Percentiles rank a stretch among this genome's conserved stretches.
Conservation (phyloP, 2,797 vertebrate genomes). For the Rhabdophis nuchalis region DNA sequence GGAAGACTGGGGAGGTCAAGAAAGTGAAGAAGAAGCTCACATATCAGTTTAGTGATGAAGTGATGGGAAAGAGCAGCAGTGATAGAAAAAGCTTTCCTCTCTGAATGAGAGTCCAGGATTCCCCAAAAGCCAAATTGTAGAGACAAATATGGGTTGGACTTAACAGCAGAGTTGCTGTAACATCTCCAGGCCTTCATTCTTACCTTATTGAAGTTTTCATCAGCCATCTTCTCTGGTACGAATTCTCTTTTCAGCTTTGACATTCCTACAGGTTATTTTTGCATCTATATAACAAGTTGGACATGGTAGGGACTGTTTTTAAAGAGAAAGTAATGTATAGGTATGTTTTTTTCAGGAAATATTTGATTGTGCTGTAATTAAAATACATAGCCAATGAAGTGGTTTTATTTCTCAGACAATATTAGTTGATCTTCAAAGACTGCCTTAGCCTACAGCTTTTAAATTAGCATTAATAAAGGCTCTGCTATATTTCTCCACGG, state of each 20-base stretch:
- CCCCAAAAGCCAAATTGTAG: slow-evolving; percentile 47
- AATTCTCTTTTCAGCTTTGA: slow-evolving; percentile 65
- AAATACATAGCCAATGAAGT: slow-evolving; percentile 49
- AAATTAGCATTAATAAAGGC: slow-evolving; percentile 68
- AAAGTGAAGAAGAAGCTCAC: slow-evolving; percentile 99
- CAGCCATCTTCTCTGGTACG: slow-evolving; percentile 67
- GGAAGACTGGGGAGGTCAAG: slow-evolving; percentile 98
- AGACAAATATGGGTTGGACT: slow-evolving; percentile 55
- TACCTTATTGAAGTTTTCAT: slow-evolving; percentile 51
- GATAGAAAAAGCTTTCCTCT: slow-evolving; percentile 85
- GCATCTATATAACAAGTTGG: slow-evolving; percentile 55
- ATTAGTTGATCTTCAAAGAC: slow-evolving; percentile 51
- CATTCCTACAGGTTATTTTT: slow-evolving; percentile 60
- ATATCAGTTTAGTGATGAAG: slow-evolving; percentile 99
- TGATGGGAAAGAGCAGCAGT: slow-evolving; percentile 82
- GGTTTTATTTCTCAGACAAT: slow-evolving; percentile 45
- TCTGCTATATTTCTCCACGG: slow-evolving; percentile 62
- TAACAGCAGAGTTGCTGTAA: slow-evolving; percentile 50
- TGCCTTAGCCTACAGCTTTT: slow-evolving; percentile 59
- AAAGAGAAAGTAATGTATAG: slow-evolving; percentile 49
- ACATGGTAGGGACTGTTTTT: slow-evolving; percentile 56
- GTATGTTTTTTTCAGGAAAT: slow-evolving; percentile 46
- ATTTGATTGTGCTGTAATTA: slow-evolving; percentile 53
- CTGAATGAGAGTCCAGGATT: slow-evolving; percentile 61
- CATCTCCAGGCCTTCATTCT: slow-evolving; percentile 50